Percentiles rank a stretch among this genome's conserved stretches.
phyloP scores from a whole-genome alignment of 2,797 vertebrate genomes.

The Astyanax mexicanus region DNA sequence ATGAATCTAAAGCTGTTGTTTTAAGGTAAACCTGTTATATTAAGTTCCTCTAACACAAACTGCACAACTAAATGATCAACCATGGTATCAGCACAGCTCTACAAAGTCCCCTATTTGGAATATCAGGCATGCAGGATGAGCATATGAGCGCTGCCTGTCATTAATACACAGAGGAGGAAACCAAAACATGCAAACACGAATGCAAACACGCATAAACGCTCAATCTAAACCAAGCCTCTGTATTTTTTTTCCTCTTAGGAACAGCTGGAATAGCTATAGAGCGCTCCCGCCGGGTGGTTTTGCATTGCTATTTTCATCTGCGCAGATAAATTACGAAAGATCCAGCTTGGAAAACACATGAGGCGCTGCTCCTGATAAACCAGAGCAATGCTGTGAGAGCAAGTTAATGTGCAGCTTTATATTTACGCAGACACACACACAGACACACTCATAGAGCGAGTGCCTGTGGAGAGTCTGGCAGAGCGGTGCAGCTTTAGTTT shows the following conservation, averaged over 20 bases:
- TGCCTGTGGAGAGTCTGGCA: slow-evolving; percentile 28
- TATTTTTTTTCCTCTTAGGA: neutral
- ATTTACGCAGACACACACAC: neutral
- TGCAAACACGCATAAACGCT: neutral
- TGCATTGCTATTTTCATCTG: slow-evolving; percentile 15
- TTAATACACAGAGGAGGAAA: neutral
- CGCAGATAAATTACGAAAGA: slow-evolving; percentile 4
- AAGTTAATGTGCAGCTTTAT: slow-evolving; percentile 19
- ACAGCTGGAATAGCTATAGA: neutral
- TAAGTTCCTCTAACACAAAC: too few species aligned
- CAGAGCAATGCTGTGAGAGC: slow-evolving; percentile 8
- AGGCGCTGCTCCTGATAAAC: slow-evolving; percentile 3
- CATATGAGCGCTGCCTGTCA: neutral
- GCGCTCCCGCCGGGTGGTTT: neutral
- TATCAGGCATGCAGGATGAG: neutral
- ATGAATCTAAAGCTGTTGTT: too few species aligned
- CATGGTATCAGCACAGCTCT: neutral
- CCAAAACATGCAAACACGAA: neutral
- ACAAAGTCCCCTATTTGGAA: neutral
- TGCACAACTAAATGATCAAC: too few species aligned
- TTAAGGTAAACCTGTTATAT: too few species aligned
- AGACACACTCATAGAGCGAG: neutral
- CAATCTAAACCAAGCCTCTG: neutral
- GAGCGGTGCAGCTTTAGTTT: slow-evolving; percentile 6
- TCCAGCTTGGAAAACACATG: slow-evolving; percentile 3